phyloP scores from a whole-genome alignment of 1,140 invertebrate genomes.

The Panonychus citri region DNA sequence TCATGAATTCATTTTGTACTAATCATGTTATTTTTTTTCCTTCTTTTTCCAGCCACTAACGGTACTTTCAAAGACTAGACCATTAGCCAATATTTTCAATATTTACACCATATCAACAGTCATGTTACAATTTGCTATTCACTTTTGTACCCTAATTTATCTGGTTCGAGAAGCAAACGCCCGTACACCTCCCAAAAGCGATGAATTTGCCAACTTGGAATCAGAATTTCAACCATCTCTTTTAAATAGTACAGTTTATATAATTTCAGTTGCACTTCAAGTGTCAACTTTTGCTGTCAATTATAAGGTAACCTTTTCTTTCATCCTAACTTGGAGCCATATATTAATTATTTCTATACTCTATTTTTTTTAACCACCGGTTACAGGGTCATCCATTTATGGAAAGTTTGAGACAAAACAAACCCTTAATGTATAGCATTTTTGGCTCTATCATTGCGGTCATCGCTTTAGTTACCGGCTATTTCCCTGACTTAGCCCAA shows the following conservation, averaged over 20 bases:
- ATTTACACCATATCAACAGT: conserved; percentile 90
- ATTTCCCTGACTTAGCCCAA: conserved; percentile 46
- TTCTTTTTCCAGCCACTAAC: conserved; percentile 55
- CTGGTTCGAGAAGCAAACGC: conserved; percentile 48
- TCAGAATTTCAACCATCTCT: conserved; percentile 74
- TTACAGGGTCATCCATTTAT: conserved; percentile 96
- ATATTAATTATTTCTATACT: conserved; percentile 11
- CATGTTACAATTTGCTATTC: conserved; percentile 75
- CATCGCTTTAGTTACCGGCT: conserved; percentile 44
- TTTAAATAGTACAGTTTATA: conserved; percentile 91
- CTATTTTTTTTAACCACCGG: too few species aligned
- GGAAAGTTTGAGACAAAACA: conserved; percentile 81
- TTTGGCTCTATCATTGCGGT: conserved; percentile 44
- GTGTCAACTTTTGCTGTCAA: conserved; percentile 96
- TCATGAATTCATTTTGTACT: not conserved
- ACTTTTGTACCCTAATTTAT: conserved; percentile 74
- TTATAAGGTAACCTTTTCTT: conserved; percentile 56
- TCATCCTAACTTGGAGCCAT: not conserved
- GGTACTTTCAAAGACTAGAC: conserved; percentile 70
- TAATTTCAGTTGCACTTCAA: conserved; percentile 90
- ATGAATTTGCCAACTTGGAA: conserved; percentile 34
- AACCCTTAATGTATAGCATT: conserved; percentile 69
- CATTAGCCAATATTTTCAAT: conserved; percentile 97
- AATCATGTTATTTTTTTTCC: not conserved
- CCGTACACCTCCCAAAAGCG: not conserved